A percentile compares a stretch with the other conserved stretches of the same genome.
Conservation (phyloP, 2,888 invertebrate genomes). For the Dioctria rufipes region DNA sequence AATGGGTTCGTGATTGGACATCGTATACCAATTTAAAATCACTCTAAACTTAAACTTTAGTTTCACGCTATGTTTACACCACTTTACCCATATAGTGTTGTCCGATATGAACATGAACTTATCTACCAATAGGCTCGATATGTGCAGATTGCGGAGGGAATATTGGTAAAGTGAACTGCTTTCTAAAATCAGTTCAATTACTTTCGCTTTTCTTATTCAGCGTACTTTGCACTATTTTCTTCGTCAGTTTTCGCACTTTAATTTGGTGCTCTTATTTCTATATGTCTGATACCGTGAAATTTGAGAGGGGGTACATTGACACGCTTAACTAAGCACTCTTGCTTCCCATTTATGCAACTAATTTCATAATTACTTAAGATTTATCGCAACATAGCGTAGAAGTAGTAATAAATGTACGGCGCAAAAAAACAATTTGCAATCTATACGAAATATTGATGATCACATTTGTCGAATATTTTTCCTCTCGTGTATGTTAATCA, state of each 20-base stretch:
- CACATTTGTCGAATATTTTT: too few relatives aligned
- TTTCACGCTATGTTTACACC: background rate
- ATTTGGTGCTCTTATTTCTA: background rate
- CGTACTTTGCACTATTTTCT: conserved; percentile 29
- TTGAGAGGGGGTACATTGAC: background rate
- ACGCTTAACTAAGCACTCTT: background rate
- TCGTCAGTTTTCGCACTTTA: conserved; percentile 24
- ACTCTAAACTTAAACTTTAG: background rate
- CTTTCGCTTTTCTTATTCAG: conserved; percentile 44
- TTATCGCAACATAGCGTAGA: background rate
- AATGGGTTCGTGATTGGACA: background rate
- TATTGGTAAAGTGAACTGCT: conserved; percentile 7
- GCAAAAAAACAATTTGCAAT: background rate
- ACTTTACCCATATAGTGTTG: background rate
- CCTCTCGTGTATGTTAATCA: too few relatives aligned
- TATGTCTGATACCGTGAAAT: background rate
- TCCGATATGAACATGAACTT: background rate
- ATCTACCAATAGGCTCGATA: background rate
- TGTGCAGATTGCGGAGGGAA: conserved; percentile 5
- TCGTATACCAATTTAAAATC: background rate
- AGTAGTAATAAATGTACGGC: background rate
- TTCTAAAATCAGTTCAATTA: conserved; percentile 46
- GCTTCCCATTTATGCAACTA: conserved; percentile 1
- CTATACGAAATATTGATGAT: too few relatives aligned
- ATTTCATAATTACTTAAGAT: background rate